Evolutionary conservation across 2,888 invertebrate species (phyloP).

Genomic region (Malthinus flaveolus): DNA sequence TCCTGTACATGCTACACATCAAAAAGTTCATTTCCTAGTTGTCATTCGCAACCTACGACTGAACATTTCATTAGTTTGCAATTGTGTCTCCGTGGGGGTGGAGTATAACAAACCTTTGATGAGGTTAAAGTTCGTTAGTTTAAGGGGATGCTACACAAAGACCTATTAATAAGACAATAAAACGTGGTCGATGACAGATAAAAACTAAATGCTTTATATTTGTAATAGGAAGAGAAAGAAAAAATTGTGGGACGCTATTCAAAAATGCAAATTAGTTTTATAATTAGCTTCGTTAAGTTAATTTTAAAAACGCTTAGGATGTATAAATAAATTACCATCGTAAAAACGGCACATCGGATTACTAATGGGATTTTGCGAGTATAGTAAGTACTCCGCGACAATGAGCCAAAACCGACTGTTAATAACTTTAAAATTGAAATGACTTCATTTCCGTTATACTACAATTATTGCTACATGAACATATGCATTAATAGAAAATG

Average conservation of each 20-base stretch:
- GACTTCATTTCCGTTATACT: not conserved
- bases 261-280: too few species aligned
- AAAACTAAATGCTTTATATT: too few species aligned
- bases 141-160: constrained; percentile 19
- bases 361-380: too few species aligned
- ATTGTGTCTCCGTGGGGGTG: constrained; percentile 33
- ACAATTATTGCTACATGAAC: not conserved
- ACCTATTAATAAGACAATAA: constrained; percentile 22
- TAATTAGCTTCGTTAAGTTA: too few species aligned
- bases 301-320: too few species aligned
- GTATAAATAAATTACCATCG: too few species aligned
- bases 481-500: too few species aligned
- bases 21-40: constrained; percentile 48
- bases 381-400: not conserved
- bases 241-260: too few species aligned
- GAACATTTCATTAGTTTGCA: constrained; percentile 45
- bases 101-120: constrained; percentile 38
- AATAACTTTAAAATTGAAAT: constrained; percentile 2
- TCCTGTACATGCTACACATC: constrained; percentile 36
- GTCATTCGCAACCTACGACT: constrained; percentile 46
- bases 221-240: too few species aligned
- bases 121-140: constrained; percentile 43
- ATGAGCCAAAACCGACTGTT: not conserved
- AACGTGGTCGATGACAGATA: not conserved
- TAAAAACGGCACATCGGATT: too few species aligned